A percentile compares a stretch with the other conserved stretches of the same genome.
Evolutionary conservation across 2,888 invertebrate genomes (phyloP).

Genomic region (Pyrocoelia pectoralis): DNA sequence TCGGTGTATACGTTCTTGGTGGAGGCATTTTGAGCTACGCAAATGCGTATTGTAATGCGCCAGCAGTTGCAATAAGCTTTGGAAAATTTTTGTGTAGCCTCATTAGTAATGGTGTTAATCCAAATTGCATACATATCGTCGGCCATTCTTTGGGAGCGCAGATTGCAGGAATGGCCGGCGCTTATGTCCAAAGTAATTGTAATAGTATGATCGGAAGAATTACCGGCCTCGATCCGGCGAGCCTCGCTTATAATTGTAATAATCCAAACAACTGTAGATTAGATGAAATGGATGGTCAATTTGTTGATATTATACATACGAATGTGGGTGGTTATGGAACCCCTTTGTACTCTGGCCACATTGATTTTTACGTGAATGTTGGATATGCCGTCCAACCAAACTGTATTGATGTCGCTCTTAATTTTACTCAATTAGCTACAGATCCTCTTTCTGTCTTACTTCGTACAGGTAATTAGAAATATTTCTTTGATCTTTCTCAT

Average conservation of each 20-base stretch:
- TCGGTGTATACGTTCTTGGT: background rate
- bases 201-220: background rate
- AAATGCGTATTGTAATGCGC: background rate
- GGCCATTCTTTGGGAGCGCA: conserved; percentile 10
- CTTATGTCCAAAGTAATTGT: background rate
- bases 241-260: background rate
- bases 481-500: background rate
- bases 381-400: background rate
- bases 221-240: conserved; percentile 6
- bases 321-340: background rate
- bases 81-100: background rate
- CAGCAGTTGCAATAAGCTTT: background rate
- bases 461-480: background rate
- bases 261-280: background rate
- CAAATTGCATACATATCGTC: background rate
- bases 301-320: background rate
- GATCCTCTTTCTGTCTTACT: background rate
- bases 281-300: too few species aligned
- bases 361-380: background rate
- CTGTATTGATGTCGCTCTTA: background rate
- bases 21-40: background rate
- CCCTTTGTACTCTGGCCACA: background rate
- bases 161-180: background rate
- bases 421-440: background rate
- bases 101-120: background rate